Base-by-base conservation (phyloP, 2,797 vertebrate genomes). In the Myotis findleyi region DNA sequence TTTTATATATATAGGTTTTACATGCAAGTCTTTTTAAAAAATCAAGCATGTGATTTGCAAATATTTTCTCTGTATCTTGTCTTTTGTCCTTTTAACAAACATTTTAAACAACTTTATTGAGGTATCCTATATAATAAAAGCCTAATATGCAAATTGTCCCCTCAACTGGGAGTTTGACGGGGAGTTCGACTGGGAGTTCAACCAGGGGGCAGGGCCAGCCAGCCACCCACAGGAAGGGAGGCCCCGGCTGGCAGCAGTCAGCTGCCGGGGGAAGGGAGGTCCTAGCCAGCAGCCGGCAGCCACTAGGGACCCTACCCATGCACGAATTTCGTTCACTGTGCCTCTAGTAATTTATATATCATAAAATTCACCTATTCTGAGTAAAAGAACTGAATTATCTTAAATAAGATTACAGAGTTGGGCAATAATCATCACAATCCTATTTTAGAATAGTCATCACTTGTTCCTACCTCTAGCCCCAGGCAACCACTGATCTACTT, bases 1-100 rank as follows among this genome's bases (percentile, higher is more conserved):
- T 23, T 57, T 11, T 57, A 57, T 23, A 57, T 57, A 59, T 59
- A 59, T 59, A 59, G 10, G 25, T 59, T 12, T 59, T 30, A 59
- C 6, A 62, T 51, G 12, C 38, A 81, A 90, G 16, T 85, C 59
- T 81, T 87, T 44, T 36, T 2, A 17, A 30, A 82, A 88, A 77
- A 72, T 27, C 66, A 55, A 16, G 27, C 55, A 38, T 76, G 79
- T 27, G 10, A 77, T 79, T 94, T 73, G 41, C 36, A 90, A 77
- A 55, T 82, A 89, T 93, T 95, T 96, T 76, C 82, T 87, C 25
- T 57, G 10, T 23, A 38, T 33, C 11, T 27, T 89, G 33, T 87
- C 66, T 87, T 92, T 93, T 33, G 71, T 44, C 81, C 36, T 47
- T 87, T 93, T 87, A 71, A 38, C 5, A 53, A 25, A 64, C 41